Evolutionary conservation across 2,113 vertebrate genomes (phyloP), one percentile per base, ranked within the genome.

Genomic region (Falcunculus frontatus): DNA sequence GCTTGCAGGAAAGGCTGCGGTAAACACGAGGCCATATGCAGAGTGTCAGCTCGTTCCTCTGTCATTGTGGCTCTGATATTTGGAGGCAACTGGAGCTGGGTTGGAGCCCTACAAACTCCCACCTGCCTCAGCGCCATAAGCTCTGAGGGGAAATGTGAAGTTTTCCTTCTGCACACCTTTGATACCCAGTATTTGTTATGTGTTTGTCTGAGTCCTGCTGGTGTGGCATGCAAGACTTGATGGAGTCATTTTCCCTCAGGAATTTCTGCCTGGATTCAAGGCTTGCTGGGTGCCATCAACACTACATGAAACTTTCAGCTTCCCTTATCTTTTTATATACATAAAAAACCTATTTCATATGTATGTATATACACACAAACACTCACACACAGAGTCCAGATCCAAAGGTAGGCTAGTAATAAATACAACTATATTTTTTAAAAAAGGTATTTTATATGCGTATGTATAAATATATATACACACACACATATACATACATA

Each of bases 91-190:
- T 42, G 46, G 67, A 67, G 88, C 84, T 83, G 89, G 67, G 73
- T 60, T 67, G 74, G 89, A 97, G 69, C 89, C 84, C 79, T 92
- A 60, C 62, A 87, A 85, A 96, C 92, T 91, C 95, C 95, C 93
- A 96, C 93, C 91, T 96, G 95, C 80, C 91, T 91, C 5, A 1
- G 65, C 96, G 94, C 2, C 41, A 49, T 62, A 86, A 68, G 47
- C 59, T 76, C 67, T 65, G 62, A 23, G 63, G 46, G 96, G 74
- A 97, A 76, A 88, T 19, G 20, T 30, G 49, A 68, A 57, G 23
- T 68, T 96, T 95, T 87, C 83, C 90, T 76, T 63, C 52, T 27
- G 37, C 60, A 83, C 69, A 30, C 30, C 63, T 95, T 95, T 76
- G 57, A 85, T 93, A 89, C 59, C 57, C 49, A 46, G 49, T 69